phyloP scores from a whole-genome alignment of 2,888 invertebrate genomes.

The Limnephilus marmoratus region DNA sequence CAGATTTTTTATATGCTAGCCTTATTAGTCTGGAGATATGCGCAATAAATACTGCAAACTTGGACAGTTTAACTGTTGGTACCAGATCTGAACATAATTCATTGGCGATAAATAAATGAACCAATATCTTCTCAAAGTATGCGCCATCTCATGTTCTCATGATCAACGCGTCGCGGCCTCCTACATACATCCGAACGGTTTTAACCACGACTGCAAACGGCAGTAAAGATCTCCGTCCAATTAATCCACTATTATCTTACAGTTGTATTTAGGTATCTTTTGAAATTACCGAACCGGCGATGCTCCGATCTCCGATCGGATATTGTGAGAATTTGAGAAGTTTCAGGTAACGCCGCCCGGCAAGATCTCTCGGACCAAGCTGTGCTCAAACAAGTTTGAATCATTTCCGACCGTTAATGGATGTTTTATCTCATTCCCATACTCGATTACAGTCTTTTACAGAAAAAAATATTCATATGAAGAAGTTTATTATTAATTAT shows the following conservation, averaged over 20 bases:
- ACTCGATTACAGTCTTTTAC: neutral
- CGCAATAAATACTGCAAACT: neutral
- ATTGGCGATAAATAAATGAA: neutral
- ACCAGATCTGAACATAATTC: neutral
- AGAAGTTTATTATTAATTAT: neutral
- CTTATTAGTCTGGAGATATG: neutral
- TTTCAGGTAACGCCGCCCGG: neutral
- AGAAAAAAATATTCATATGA: neutral
- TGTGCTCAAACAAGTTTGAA: neutral
- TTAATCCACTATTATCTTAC: neutral
- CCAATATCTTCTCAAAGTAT: neutral
- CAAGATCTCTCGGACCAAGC: constrained; percentile 6
- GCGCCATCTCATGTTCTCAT: neutral
- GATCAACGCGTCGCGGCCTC: neutral
- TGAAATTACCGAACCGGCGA: neutral
- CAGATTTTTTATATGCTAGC: neutral
- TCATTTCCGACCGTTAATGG: constrained; percentile 28
- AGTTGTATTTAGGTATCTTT: constrained; percentile 21
- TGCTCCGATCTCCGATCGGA: neutral
- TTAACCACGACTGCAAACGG: neutral
- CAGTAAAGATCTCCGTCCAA: constrained; percentile 20
- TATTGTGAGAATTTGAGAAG: constrained; percentile 3
- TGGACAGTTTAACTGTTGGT: neutral
- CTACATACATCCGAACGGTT: neutral
- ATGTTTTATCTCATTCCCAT: neutral